A percentile compares a stretch with the other conserved stretches of the same genome.
phyloP scores from a whole-genome alignment of 2,888 invertebrate species.

The Drosophila nr. medialis region DNA sequence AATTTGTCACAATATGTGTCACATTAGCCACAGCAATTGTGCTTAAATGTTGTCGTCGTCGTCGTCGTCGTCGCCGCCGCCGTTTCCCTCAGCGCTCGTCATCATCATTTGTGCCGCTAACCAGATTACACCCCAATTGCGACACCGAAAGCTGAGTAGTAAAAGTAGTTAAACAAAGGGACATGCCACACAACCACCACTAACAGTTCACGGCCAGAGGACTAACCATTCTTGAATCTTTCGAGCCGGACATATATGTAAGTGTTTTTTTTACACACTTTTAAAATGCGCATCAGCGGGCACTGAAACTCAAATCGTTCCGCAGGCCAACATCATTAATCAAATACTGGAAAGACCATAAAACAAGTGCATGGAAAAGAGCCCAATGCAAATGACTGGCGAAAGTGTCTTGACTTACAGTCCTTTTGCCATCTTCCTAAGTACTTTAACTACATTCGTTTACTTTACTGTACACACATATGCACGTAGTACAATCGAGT shows the following conservation, averaged over 20 bases:
- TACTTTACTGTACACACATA: slow-evolving; percentile 6
- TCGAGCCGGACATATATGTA: slow-evolving; percentile 27
- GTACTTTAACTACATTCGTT: slow-evolving; percentile 14
- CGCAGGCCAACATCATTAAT: slow-evolving; percentile 65
- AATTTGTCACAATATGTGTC: slow-evolving; percentile 85
- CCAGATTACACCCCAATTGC: slow-evolving; percentile 78
- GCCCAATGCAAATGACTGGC: slow-evolving; percentile 51
- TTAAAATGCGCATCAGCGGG: slow-evolving; percentile 56
- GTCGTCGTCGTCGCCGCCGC: slow-evolving; percentile 27
- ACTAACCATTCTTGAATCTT: slow-evolving; percentile 49
- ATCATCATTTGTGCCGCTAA: slow-evolving; percentile 69
- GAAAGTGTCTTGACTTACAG: slow-evolving; percentile 39
- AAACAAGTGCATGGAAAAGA: slow-evolving; percentile 56
- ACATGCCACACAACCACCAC: slow-evolving; percentile 29
- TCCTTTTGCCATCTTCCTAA: slow-evolving; percentile 10
- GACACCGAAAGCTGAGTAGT: slow-evolving; percentile 55
- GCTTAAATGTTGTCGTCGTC: slow-evolving; percentile 68
- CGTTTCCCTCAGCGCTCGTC: slow-evolving; percentile 40
- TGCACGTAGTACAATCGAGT: slow-evolving; percentile 27
- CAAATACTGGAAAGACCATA: slow-evolving; percentile 53
- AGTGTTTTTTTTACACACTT: slow-evolving; percentile 55
- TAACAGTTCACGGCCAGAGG: slow-evolving; percentile 11
- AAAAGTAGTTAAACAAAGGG: slow-evolving; percentile 63
- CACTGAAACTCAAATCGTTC: slow-evolving; percentile 33
- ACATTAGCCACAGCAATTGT: slow-evolving; percentile 84